Percentiles rank a stretch among this genome's conserved stretches.
Evolutionary conservation across 2,797 vertebrate species (phyloP).

Genomic region (Antennarius maculatus): DNA sequence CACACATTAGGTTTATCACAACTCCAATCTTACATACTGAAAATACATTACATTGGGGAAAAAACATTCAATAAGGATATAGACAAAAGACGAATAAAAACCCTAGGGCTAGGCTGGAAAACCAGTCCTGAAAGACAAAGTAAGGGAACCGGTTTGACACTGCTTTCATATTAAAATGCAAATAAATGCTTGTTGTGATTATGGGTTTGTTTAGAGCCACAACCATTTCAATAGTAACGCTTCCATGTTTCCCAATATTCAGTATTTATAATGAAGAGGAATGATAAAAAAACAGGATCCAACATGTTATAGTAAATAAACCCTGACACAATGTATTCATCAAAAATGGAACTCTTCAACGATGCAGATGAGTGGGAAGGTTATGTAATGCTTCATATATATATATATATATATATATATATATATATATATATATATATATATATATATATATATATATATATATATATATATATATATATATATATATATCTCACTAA

Average conservation of each 20-base stretch:
- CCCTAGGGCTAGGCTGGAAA: neutral
- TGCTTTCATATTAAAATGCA: neutral
- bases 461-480: no score
- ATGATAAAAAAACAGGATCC: neutral
- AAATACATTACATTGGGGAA: conserved; percentile 6
- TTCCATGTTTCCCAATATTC: neutral
- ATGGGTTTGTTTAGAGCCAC: neutral
- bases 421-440: no score
- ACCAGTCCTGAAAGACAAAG: no score
- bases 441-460: no score
- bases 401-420: no score
- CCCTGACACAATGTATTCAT: neutral
- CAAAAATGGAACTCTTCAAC: neutral
- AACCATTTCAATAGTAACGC: neutral
- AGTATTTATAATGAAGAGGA: neutral
- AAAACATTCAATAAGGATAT: neutral
- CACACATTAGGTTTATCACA: conserved; percentile 24
- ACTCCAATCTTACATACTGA: neutral
- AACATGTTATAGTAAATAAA: neutral
- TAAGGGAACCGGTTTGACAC: neutral
- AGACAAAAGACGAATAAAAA: conserved; percentile 1
- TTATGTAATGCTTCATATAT: neutral
- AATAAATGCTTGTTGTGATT: neutral
- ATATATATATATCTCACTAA: no score
- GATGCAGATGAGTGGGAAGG: neutral